A percentile compares a stretch with the other conserved stretches of the same genome.
Conservation (phyloP, 2,113 vertebrate genomes). For the Tychaedon coryphoeus region DNA sequence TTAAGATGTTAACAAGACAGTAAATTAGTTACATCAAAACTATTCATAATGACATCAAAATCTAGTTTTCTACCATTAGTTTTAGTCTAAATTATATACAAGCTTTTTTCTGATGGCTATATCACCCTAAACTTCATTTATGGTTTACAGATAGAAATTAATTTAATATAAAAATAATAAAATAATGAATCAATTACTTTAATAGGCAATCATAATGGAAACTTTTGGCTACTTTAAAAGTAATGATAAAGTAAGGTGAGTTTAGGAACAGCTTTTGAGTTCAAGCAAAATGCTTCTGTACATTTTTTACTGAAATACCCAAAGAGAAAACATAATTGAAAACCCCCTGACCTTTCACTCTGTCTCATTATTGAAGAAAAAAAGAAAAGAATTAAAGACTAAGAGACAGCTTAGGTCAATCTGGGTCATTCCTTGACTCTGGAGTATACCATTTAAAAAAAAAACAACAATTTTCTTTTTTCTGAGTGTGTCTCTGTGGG, state of each 20-base stretch:
- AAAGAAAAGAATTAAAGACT: background rate
- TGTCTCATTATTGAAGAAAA: background rate
- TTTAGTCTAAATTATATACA: background rate
- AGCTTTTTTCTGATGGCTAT: background rate
- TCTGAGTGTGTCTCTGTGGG: rapidly evolving
- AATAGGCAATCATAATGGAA: background rate
- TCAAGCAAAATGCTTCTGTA: background rate
- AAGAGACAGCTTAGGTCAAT: background rate
- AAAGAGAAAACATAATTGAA: background rate
- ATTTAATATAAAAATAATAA: background rate
- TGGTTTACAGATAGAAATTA: background rate
- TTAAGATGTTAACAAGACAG: background rate
- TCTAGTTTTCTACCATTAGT: background rate
- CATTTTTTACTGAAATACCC: background rate
- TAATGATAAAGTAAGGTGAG: background rate
- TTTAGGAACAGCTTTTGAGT: background rate
- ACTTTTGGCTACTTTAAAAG: background rate
- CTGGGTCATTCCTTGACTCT: background rate
- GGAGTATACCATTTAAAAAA: background rate
- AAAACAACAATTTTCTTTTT: no score
- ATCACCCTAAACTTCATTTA: background rate
- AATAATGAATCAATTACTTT: background rate
- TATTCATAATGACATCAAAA: background rate
- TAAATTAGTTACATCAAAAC: background rate
- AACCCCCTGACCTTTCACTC: background rate